Base-by-base conservation (phyloP, 2,888 invertebrate species). In the Bhutanitis thaidina region DNA sequence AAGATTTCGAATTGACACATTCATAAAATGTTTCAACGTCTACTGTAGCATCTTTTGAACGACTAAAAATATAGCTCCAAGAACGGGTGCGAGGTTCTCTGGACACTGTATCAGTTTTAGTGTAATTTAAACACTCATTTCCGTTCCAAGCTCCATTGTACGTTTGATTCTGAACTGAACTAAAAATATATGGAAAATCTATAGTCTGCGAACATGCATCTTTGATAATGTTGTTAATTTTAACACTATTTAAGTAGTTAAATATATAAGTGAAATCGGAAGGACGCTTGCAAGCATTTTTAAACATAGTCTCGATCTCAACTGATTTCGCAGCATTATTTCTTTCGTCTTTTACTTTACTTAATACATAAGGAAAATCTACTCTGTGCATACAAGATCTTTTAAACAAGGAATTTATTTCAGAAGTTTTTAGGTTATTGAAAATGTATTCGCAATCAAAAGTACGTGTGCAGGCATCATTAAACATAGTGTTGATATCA, bases 291-390 rank as follows among this genome's bases (percentile, higher is more conserved):
- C 29, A 29, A 7, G 44, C 35, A 39, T 34, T 50, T 40, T 50
- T 50, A 45, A 50, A 50, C 39, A 50, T 45, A 9, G 32, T 44
- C 32, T 39, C 50, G n/a, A 50, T 50, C 29, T 44, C 50, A 35
- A 15, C 34, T 35, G 32, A 29, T 20, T 43, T 36, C 10, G 7
- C 25, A 25, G 30, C 5, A 30, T 30, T 30, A 10, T 37, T 36
- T 20, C 9, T 37, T 37, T 27, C 14, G 13, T 30, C 20, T 30
- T 30, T 36, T 12, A 49, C 49, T 9, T 36, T 43, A 15, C 30
- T 37, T 13, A 40, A 45, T 40, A 40, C 45, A 25, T 45, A 51
- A 30, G 51, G 45, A 29, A 51, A 51, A 5, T 51, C 30, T 16
- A 27, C 35, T 36, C 35, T 40, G 35, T 13, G 43, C 30, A 13